Conservation (phyloP, 2,113 vertebrate species). For the Chloropsis cyanopogon region DNA sequence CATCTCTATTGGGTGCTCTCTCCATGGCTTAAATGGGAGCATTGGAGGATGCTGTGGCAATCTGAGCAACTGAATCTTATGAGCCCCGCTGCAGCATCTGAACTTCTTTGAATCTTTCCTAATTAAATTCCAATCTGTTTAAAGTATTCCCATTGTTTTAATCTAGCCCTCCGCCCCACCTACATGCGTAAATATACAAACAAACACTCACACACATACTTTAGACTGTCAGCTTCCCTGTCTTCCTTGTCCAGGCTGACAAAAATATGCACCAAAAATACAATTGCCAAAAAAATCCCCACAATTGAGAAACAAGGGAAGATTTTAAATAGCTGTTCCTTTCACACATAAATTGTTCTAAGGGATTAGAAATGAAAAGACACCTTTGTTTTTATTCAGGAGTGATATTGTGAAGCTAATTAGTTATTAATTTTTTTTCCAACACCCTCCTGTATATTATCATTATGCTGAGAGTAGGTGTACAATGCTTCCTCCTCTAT, state of each 20-base stretch:
- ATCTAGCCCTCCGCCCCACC: not conserved
- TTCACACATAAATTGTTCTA: not conserved
- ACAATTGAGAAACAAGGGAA: not conserved
- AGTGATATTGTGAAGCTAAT: constrained; percentile 33
- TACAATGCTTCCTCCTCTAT: constrained; percentile 36
- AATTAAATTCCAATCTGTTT: not conserved
- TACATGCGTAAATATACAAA: not conserved
- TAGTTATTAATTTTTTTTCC: constrained; percentile 14
- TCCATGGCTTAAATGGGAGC: not conserved
- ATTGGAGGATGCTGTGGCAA: not conserved
- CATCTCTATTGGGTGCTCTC: not conserved
- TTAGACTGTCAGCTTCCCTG: not conserved
- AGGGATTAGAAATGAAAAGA: not conserved
- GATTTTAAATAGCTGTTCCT: not conserved
- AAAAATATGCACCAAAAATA: not conserved
- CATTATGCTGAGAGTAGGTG: constrained; percentile 40
- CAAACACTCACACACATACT: not conserved
- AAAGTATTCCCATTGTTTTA: not conserved
- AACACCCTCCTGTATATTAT: constrained; percentile 5
- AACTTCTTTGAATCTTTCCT: not conserved
- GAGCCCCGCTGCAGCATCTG: not conserved
- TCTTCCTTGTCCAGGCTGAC: not conserved
- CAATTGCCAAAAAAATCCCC: not conserved
- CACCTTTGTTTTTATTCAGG: constrained; percentile 35
- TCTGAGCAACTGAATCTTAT: not conserved